Conservation (phyloP, 2,797 vertebrate genomes). For the Bryconaethiops microstoma region DNA sequence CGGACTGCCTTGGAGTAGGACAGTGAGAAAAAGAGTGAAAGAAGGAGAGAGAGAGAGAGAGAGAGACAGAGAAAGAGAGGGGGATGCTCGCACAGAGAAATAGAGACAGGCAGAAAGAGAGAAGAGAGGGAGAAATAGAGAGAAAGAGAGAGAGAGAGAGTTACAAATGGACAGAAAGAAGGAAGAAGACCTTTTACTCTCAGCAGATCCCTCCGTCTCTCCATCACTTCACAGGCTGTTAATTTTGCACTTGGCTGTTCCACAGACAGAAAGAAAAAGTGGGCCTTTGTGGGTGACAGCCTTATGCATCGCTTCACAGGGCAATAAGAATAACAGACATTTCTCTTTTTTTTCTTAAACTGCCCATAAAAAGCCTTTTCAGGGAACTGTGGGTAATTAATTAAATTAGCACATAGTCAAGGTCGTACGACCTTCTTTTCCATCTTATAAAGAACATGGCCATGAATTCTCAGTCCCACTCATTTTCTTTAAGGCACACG, state of each 20-base stretch:
- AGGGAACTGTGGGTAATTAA: constrained; percentile 55
- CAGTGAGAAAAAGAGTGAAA: constrained; percentile 31
- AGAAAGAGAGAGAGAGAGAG: neutral
- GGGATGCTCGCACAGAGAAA: neutral
- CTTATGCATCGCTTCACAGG: constrained; percentile 37
- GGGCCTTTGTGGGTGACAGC: constrained; percentile 51
- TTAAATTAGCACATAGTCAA: constrained; percentile 57
- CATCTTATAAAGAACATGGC: constrained; percentile 41
- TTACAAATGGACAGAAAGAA: constrained; percentile 22
- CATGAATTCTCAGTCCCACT: constrained; percentile 33
- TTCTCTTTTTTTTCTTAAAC: constrained; percentile 43
- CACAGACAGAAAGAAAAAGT: constrained; percentile 49
- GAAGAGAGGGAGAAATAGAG: constrained; percentile 9
- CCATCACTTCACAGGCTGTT: constrained; percentile 56
- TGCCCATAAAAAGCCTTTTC: constrained; percentile 58
- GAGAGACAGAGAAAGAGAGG: constrained; percentile 42
- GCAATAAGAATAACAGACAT: constrained; percentile 60
- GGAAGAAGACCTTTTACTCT: constrained; percentile 15
- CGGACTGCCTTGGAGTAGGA: constrained; percentile 48
- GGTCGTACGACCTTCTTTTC: constrained; percentile 53
- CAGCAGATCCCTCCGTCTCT: constrained; percentile 40
- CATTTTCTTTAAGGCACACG: constrained; percentile 15
- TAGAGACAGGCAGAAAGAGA: neutral
- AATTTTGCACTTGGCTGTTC: constrained; percentile 56
- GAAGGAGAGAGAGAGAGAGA: constrained; percentile 46